Conservation (phyloP, 2,113 vertebrate genomes). For the Poeciliopsis turrubarensis region DNA sequence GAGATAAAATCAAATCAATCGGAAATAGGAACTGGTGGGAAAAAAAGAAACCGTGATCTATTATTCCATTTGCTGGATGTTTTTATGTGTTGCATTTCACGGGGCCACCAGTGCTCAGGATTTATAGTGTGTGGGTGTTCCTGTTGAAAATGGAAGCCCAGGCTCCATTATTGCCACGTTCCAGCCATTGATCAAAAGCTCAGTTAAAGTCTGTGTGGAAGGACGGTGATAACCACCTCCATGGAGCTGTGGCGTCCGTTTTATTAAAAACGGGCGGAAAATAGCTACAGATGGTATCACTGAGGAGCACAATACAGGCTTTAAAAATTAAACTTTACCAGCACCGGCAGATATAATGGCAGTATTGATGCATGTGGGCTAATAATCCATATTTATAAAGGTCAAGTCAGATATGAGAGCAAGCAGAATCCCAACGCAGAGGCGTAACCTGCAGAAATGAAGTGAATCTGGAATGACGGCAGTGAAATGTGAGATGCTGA, state of each 20-base stretch:
- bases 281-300: background rate
- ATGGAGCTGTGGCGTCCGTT: background rate
- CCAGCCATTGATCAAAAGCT: background rate
- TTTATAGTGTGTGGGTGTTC: background rate
- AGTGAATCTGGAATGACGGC: background rate
- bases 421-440: background rate
- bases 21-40: background rate
- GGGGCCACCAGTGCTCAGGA: background rate
- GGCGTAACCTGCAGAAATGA: background rate
- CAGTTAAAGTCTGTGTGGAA: background rate
- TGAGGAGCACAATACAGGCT: background rate
- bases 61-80: constrained; percentile 8
- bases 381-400: constrained; percentile 2
- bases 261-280: background rate
- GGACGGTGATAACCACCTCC: background rate
- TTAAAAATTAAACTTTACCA: background rate
- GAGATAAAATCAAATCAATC: constrained; percentile 13
- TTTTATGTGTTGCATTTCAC: background rate
- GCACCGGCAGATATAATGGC: background rate
- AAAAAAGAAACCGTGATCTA: constrained; percentile 14
- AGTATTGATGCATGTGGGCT: background rate
- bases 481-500: background rate
- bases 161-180: background rate
- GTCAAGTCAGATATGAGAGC: background rate
- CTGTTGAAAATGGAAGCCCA: background rate